Evolutionary conservation across 2,113 vertebrate genomes (phyloP), one percentile per base, ranked within the genome.

Genomic region (Cynocephalus volans): DNA sequence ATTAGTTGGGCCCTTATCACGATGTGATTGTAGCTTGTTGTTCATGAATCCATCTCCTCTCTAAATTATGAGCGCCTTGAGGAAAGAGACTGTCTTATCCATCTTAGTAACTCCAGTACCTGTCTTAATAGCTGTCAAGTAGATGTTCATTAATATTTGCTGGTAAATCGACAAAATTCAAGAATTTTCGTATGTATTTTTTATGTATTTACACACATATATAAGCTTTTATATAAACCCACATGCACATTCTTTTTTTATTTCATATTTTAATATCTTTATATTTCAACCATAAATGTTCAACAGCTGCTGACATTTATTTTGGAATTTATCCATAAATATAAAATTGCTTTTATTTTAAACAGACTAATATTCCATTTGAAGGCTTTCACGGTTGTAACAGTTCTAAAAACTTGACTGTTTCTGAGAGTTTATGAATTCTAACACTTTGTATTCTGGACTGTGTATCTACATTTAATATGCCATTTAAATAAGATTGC

Each of bases 331-430:
- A n/a, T 64, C 50, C 31, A 62, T 79, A 96, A 81, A 76, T 72
- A 88, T 31, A 79, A 87, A 94, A 79, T 31, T 17, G 28, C 19
- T 50, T 84, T 80, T 95, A 87, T 96, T 96, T 93, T 67, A 73
- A 88, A 28, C 64, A 7, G 69, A 50, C 28, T 75, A 36, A 65
- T 87, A 97, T 87, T 82, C 69, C 28, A n/a, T 77, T 88, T 73
- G 62, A 93, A 95, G 24, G 13, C 56, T 69, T 73, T 73, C 69
- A 64, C 64, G 45, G 33, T 75, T 90, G 19, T 72, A 41, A 67
- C 10, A 76, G 28, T 95, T 91, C 83, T 88, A 54, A 96, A 92
- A 94, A 70, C 7, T 24, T 84, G 23, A 83, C 58, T 77, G 28
- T 72, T 85, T 88, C 87, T 84, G 60, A 79, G 60, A 94, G 60